phyloP scores from a whole-genome alignment of 37 sponge, comb jelly and placozoan genomes.

The Ephydatia muelleri region DNA sequence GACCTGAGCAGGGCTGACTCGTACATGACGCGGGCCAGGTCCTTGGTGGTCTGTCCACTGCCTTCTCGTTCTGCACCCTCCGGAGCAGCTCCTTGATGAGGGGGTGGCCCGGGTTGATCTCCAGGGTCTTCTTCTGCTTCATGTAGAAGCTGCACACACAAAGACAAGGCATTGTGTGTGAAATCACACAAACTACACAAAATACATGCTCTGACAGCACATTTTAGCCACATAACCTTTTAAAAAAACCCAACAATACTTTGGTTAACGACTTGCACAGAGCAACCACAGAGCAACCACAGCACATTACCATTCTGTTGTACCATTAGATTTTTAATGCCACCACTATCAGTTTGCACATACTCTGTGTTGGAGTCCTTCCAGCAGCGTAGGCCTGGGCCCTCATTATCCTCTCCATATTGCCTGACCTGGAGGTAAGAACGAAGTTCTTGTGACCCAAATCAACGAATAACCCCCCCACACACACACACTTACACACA shows the following conservation, averaged over 20 bases:
- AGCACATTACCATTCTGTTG: neutral
- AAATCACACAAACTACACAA: neutral
- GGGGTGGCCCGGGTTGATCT: slow-evolving; percentile 97
- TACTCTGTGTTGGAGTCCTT: slow-evolving; percentile 54
- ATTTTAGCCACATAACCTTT: no score
- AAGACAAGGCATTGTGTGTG: neutral
- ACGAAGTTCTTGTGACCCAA: neutral
- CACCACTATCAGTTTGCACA: neutral
- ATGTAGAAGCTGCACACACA: slow-evolving; percentile 63
- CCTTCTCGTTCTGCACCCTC: slow-evolving; percentile 62
- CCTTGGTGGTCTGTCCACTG: slow-evolving; percentile 68
- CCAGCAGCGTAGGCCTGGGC: slow-evolving; percentile 94
- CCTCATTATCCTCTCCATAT: slow-evolving; percentile 97
- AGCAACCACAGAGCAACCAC: neutral
- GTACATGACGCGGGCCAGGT: slow-evolving; percentile 83
- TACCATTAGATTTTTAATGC: neutral
- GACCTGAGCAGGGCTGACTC: slow-evolving; percentile 93
- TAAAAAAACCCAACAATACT: no score
- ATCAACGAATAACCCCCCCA: neutral
- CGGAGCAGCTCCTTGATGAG: slow-evolving; percentile 84
- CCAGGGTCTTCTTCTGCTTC: slow-evolving; percentile 96
- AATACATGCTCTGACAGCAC: neutral
- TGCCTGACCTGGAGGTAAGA: slow-evolving; percentile 77
- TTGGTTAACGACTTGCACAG: neutral
- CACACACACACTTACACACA: neutral